phyloP scores from a whole-genome alignment of 2,888 invertebrate species.

The Dryocosmus kuriphilus region DNA sequence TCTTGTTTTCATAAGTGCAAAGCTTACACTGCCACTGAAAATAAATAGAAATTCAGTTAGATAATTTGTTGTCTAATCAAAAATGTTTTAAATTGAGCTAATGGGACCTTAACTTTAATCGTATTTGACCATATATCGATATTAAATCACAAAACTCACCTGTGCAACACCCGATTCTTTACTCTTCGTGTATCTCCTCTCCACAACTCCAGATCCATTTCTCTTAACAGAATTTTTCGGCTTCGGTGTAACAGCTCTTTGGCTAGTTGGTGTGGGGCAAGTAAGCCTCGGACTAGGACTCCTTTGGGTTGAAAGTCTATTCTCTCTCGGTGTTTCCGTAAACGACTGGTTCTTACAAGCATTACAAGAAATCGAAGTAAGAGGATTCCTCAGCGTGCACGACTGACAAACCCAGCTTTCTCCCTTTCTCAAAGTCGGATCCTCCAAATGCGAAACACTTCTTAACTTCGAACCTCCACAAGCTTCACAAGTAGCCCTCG shows the following conservation, averaged over 20 bases:
- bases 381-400: constrained; percentile 90
- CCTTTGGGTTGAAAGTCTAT: constrained; percentile 67
- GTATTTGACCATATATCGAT: too few species aligned
- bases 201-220: constrained; percentile 67
- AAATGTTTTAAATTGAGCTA: too few species aligned
- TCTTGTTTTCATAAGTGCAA: constrained; percentile 89
- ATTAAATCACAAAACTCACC: constrained; percentile 54
- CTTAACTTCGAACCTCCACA: constrained; percentile 91
- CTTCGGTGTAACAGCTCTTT: constrained; percentile 72
- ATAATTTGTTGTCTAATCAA: too few species aligned
- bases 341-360: constrained; percentile 85
- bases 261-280: constrained; percentile 62
- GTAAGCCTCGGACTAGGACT: constrained; percentile 73
- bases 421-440: constrained; percentile 85
- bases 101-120: too few species aligned
- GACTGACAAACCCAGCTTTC: constrained; percentile 85
- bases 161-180: constrained; percentile 67
- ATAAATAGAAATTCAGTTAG: background rate
- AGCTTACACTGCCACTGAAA: constrained; percentile 86
- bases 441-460: constrained; percentile 82
- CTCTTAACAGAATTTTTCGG: constrained; percentile 74
- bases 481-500: constrained; percentile 87
- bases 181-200: constrained; percentile 68
- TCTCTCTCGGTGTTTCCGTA: constrained; percentile 74
- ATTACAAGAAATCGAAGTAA: constrained; percentile 83